Evolutionary conservation across 2,888 invertebrate species (phyloP).

Genomic region (Caenorhabditis sp.): DNA sequence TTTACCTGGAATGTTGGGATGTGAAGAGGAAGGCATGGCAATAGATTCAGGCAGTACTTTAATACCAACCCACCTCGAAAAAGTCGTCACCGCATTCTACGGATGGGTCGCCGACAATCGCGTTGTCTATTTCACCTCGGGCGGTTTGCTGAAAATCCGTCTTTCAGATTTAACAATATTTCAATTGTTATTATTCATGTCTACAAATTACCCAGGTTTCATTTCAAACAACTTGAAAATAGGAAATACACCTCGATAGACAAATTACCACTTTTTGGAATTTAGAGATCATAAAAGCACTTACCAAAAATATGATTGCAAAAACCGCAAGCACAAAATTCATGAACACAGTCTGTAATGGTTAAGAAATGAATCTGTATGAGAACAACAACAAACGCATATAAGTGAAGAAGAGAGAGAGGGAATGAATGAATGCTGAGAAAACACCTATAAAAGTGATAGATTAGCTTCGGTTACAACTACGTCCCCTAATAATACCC

Average conservation of each 20-base stretch:
- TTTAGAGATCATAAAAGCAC: background rate
- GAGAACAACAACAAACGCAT: background rate
- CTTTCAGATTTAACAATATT: no score
- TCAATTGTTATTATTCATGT: no score
- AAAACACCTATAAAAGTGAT: conserved; percentile 63
- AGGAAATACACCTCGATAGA: no score
- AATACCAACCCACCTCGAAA: conserved; percentile 75
- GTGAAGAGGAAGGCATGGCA: background rate
- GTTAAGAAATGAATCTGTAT: background rate
- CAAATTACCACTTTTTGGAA: background rate
- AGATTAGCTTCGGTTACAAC: conserved; percentile 59
- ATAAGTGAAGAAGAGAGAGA: background rate
- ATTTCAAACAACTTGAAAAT: no score
- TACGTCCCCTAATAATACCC: conserved; percentile 35
- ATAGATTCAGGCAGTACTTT: no score
- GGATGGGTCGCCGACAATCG: conserved; percentile 79
- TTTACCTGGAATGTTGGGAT: conserved; percentile 72
- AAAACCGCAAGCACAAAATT: conserved; percentile 51
- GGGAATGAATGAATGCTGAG: conserved; percentile 41
- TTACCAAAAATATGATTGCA: conserved; percentile 49
- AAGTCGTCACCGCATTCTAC: conserved; percentile 80
- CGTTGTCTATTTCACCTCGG: conserved; percentile 66
- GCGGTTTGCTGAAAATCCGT: conserved; percentile 40
- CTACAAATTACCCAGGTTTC: no score
- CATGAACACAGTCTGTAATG: conserved; percentile 55